These are phyloP conservation scores for Salvelinus alpinus DNA, from an alignment of 2,113 vertebrate species.

Conservation along the genomic window DNA sequence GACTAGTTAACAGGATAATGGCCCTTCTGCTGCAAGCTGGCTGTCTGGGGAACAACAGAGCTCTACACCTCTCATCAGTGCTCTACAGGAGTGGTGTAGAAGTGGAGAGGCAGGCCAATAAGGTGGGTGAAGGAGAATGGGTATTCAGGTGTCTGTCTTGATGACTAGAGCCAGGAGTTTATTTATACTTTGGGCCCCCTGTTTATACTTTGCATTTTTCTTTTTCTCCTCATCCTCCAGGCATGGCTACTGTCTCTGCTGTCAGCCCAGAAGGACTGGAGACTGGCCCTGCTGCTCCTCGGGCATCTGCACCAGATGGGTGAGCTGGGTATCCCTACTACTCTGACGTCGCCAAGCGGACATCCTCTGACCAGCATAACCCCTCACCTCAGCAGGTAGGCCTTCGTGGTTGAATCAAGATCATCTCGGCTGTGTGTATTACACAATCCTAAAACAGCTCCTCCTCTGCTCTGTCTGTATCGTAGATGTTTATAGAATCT, in stretches of 20 bases:
- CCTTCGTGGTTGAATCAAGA: too few species aligned
- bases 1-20: conserved; percentile 50
- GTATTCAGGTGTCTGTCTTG: neutral
- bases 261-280: conserved; percentile 72
- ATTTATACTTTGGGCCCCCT: too few species aligned
- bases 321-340: conserved; percentile 68
- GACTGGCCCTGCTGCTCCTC: conserved; percentile 71
- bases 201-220: neutral
- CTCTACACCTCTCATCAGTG: conserved; percentile 70
- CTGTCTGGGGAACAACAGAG: conserved; percentile 69
- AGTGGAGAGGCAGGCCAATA: conserved; percentile 54
- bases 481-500: conserved; percentile 73
- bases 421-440: neutral
- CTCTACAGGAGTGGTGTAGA: conserved; percentile 71
- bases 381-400: conserved; percentile 69
- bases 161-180: neutral
- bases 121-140: conserved; percentile 52
- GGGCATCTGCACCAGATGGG: conserved; percentile 74
- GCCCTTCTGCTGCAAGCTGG: conserved; percentile 73
- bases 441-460: too few species aligned
- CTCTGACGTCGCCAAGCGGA: conserved; percentile 74
- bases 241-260: conserved; percentile 72
- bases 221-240: conserved; percentile 45
- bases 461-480: neutral
- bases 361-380: conserved; percentile 59